These are phyloP conservation scores for Agrypnia vestita DNA, from an alignment of 1,140 invertebrate genomes.

Conservation along the genomic window DNA sequence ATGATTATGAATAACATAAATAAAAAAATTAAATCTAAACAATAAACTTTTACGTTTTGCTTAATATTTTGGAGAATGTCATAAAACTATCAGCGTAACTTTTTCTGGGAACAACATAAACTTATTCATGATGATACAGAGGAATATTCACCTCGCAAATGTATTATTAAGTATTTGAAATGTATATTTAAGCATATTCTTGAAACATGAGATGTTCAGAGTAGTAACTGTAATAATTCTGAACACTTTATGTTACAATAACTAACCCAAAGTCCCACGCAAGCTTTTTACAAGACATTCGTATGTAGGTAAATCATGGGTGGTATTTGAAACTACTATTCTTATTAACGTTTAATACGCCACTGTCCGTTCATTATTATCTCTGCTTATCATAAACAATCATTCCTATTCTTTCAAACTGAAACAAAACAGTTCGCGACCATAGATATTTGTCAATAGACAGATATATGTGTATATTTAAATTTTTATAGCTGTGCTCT, in stretches of 20 bases:
- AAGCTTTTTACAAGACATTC: conserved; percentile 40
- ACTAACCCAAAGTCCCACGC: conserved; percentile 30
- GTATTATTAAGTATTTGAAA: conserved; percentile 19
- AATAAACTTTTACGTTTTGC: too few relatives aligned
- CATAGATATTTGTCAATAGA: conserved; percentile 33
- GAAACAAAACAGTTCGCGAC: conserved; percentile 32
- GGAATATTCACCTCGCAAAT: conserved; percentile 7
- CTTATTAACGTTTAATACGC: conserved; percentile 28
- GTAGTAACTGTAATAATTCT: conserved; percentile 35
- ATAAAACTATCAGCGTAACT: too few relatives aligned
- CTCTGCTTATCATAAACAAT: conserved; percentile 28
- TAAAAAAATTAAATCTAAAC: too few relatives aligned
- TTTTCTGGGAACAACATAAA: too few relatives aligned
- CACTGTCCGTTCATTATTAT: conserved; percentile 32
- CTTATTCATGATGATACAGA: too few relatives aligned
- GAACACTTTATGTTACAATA: conserved; percentile 42
- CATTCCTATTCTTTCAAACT: conserved; percentile 31
- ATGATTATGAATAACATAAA: too few relatives aligned
- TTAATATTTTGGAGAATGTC: too few relatives aligned
- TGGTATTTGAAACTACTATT: conserved; percentile 35
- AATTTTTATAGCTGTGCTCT: conserved; percentile 32
- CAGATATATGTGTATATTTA: conserved; percentile 40
- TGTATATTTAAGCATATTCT: conserved; percentile 48
- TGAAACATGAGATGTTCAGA: conserved; percentile 54
- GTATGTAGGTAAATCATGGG: conserved; percentile 21